Evolutionary conservation across 2,888 invertebrate species (phyloP), one percentile per base, ranked within the genome.

Genomic region (Macrosoma leucophasiata): DNA sequence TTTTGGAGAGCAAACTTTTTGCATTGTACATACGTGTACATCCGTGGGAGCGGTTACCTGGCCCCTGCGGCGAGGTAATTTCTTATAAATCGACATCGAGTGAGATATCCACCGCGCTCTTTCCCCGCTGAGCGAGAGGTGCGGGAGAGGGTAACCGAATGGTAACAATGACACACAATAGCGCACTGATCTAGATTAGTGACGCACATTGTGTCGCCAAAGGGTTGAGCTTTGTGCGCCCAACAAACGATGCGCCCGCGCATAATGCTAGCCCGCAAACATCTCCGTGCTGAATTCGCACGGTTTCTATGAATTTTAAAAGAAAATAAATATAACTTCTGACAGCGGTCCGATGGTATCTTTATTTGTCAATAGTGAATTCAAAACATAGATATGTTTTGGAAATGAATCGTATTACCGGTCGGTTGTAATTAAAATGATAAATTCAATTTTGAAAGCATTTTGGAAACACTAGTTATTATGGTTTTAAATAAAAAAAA

Each of bases 291-390:
- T 62, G 58, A 66, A 76, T 81, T 81, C 72, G 76, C 75, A 72
- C 56, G 51, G 64, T 68, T 82, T 81, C 81, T 75, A 74, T 81
- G 77, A 76, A 82, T 79, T 81, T 78, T 57, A 72, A 82, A 82
- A 79, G 81, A 82, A 81, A 79, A 84, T 82, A 82, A 82, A 84
- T 81, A 82, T 78, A 78, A 79, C 79, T 81, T 82, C 67, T 81
- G 84, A 82, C 82, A 82, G 76, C 72, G 71, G 62, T 67, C 64
- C 60, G 75, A 77, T 79, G 58, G 59, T 69, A 79, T 77, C 77
- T 62, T 67, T 79, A 67, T 79, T 82, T 77, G 71, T 72, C 69
- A 68, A 64, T 67, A 62, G 59, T 62, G 52, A 62, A 69, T 69
- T 62, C 55, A 64, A 62, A 71, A 69, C 60, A 61, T 52, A 57